Evolutionary conservation across 2,113 vertebrate genomes (phyloP), one percentile per base, ranked within the genome.

Genomic region (Neopipo cinnamomea): DNA sequence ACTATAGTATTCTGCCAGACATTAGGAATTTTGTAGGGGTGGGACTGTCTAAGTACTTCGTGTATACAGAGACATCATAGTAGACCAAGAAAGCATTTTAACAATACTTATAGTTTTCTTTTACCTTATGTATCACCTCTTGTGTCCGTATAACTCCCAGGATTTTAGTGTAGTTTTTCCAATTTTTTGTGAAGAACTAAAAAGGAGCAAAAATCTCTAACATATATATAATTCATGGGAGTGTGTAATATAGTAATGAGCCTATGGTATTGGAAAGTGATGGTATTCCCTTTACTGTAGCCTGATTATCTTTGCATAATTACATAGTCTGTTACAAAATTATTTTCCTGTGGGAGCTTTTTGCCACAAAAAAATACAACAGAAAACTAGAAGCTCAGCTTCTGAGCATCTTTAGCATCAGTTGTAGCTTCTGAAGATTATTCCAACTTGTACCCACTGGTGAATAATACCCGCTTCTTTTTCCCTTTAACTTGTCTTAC

Each of bases 41-140:
- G n/a, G 15, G 31, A 62, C 12, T 49, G 47, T 11, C 21, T 6
- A 30, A n/a, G 33, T 39, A 39, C 3, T 75, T 81, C 41, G 3
- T 46, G 12, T 52, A 21, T 18, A 10, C 16, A 49, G 62, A 82
- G 85, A 50, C 6, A 5, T n/a, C 5, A 35, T 5, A 66, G 59
- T 61, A 50, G 17, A 39, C 27, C 28, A 30, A 86, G 74, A 50
- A 94, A 59, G 53, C 12, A 31, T 27, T 17, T 56, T 9, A 22
- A 12, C 28, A 65, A 16, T 41, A 16, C 6, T 42, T 31, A 9
- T 0, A 0, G 2, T 37, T n/a, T n/a, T n/a, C n/a, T n/a, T n/a
- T 22, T 76, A 59, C 11, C 5, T 82, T 15, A 5, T 39, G 22
- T 44, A 14, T 23, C 5, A 41, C 30, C 14, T 79, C 39, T 68